A percentile compares a stretch with the other conserved stretches of the same genome.
phyloP scores from a whole-genome alignment of 2,888 invertebrate genomes.

The Diaperis boleti region DNA sequence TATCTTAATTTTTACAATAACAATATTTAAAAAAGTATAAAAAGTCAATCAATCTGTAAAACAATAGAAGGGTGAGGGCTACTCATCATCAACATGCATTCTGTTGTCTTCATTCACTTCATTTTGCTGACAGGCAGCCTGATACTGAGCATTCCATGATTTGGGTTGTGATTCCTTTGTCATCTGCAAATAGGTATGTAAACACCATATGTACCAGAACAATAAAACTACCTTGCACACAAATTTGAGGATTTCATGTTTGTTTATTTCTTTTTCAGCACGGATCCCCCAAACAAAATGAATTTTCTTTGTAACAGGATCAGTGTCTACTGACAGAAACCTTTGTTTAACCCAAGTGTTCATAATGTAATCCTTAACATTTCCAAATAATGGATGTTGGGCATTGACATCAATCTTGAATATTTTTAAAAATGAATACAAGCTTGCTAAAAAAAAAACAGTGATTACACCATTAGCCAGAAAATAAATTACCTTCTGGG shows the following conservation, averaged over 20 bases:
- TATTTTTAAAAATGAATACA: conserved; percentile 52
- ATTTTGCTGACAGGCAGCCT: conserved; percentile 52
- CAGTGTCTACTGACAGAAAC: conserved; percentile 50
- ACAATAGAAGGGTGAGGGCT: conserved; percentile 1
- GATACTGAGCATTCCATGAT: conserved; percentile 52
- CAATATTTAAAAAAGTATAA: background rate
- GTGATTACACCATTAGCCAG: background rate
- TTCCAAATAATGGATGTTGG: conserved; percentile 53
- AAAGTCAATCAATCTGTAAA: background rate
- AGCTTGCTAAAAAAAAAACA: conserved; percentile 49
- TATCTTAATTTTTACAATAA: background rate
- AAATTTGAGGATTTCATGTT: conserved; percentile 54
- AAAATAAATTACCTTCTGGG: conserved; percentile 49
- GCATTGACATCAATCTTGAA: conserved; percentile 52
- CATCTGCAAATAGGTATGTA: conserved; percentile 47
- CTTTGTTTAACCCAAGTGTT: conserved; percentile 51
- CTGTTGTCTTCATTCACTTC: conserved; percentile 1
- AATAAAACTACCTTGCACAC: conserved; percentile 52
- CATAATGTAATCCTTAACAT: conserved; percentile 54
- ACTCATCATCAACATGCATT: conserved; percentile 17
- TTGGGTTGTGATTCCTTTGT: conserved; percentile 50
- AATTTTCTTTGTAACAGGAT: conserved; percentile 49
- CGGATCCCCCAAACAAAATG: conserved; percentile 53
- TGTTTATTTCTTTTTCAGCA: conserved; percentile 57
- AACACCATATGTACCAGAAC: background rate